A percentile compares a stretch with the other conserved stretches of the same genome.
These are phyloP conservation scores for Drosophila gunungcola DNA, from an alignment of 1,140 invertebrate species.

Conservation along the genomic window DNA sequence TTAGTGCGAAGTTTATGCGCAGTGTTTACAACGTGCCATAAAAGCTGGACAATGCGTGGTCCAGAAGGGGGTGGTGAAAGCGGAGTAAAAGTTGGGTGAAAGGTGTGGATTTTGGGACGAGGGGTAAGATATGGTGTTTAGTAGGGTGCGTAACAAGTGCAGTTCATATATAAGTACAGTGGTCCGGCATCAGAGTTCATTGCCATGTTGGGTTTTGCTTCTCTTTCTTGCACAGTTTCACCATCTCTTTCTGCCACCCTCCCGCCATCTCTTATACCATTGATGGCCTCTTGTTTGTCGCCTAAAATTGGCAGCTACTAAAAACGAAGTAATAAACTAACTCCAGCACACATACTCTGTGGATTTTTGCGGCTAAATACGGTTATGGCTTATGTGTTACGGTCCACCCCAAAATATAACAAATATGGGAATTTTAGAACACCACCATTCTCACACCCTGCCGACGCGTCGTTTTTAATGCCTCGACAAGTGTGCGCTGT, in stretches of 20 bases:
- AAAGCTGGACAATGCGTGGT: constrained; percentile 75
- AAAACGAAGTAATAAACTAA: constrained; percentile 81
- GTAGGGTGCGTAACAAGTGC: constrained; percentile 72
- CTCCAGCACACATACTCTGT: constrained; percentile 37
- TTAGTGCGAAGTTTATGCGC: constrained; percentile 81
- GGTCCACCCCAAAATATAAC: constrained; percentile 40
- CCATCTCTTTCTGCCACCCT: constrained; percentile 17
- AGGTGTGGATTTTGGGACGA: constrained; percentile 28
- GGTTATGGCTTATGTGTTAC: constrained; percentile 53
- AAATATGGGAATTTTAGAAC: constrained; percentile 49
- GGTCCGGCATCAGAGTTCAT: constrained; percentile 34
- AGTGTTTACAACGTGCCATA: constrained; percentile 80
- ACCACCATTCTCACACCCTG: not conserved
- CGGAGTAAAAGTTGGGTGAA: constrained; percentile 14
- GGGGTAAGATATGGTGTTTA: not conserved
- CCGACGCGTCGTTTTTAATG: constrained; percentile 42
- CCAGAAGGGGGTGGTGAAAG: constrained; percentile 11
- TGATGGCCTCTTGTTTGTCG: constrained; percentile 65
- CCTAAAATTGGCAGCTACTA: constrained; percentile 79
- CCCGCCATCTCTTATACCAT: constrained; percentile 19
- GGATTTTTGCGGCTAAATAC: constrained; percentile 57
- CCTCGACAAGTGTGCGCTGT: constrained; percentile 38
- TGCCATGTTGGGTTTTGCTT: constrained; percentile 11
- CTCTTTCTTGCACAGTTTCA: constrained; percentile 2
- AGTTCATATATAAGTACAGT: constrained; percentile 55